phyloP scores from a whole-genome alignment of 2,888 invertebrate genomes.

The Xylota segnis region DNA sequence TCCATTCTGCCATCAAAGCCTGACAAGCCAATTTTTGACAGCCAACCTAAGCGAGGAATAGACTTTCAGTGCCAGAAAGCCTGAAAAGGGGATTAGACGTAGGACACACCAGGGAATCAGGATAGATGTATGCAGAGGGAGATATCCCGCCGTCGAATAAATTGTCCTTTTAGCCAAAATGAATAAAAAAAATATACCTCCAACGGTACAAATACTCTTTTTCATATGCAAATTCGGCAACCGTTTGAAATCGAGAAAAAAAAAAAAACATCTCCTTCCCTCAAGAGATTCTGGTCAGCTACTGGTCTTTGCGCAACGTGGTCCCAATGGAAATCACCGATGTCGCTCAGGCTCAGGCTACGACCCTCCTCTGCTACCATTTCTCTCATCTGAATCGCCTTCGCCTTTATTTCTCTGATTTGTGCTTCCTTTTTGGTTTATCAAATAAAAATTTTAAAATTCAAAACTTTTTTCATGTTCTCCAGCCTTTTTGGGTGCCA shows the following conservation, averaged over 20 bases:
- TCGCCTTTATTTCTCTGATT: constrained; percentile 32
- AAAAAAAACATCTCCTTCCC: background rate
- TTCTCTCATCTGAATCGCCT: constrained; percentile 52
- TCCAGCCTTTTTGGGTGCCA: background rate
- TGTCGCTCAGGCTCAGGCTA: background rate
- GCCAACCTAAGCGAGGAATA: too few species aligned
- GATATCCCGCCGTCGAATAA: too few species aligned
- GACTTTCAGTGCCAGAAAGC: too few species aligned
- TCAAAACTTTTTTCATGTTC: constrained; percentile 56
- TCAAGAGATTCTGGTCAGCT: constrained; percentile 31
- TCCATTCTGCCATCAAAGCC: too few species aligned
- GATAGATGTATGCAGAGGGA: too few species aligned
- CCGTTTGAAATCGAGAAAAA: constrained; percentile 22
- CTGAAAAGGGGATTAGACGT: too few species aligned
- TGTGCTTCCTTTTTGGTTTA: constrained; percentile 57
- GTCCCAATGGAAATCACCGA: constrained; percentile 39
- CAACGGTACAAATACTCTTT: too few species aligned
- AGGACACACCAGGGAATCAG: too few species aligned
- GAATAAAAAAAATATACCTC: too few species aligned
- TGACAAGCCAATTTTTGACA: too few species aligned
- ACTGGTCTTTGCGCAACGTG: constrained; percentile 49
- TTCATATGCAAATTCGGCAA: constrained; percentile 57
- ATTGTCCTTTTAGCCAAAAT: too few species aligned
- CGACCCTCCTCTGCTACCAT: background rate
- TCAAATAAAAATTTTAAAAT: constrained; percentile 67